Conservation (phyloP, 2,113 vertebrate genomes). For the Cricetomys ansorgei region DNA sequence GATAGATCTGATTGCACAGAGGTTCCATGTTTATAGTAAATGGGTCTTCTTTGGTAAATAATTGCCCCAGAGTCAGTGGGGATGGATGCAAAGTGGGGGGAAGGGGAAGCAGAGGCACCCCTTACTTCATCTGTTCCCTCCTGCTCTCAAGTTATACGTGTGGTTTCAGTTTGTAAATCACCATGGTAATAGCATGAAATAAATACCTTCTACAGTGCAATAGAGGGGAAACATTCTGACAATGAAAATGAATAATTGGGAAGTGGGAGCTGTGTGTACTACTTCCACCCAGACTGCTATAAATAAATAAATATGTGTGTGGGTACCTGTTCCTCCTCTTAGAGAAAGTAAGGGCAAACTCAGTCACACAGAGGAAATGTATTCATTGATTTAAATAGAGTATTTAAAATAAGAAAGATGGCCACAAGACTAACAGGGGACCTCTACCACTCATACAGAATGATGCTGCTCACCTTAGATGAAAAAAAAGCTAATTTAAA, state of each 20-base stretch:
- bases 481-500: conserved; percentile 26
- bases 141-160: conserved; percentile 9
- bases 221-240: conserved; percentile 28
- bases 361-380: background rate
- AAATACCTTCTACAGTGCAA: conserved; percentile 70
- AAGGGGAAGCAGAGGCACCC: background rate
- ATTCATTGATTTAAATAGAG: conserved; percentile 40
- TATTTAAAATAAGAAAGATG: conserved; percentile 49
- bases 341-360: background rate
- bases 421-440: background rate
- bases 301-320: conserved; percentile 57
- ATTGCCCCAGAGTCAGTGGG: background rate
- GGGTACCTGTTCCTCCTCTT: background rate
- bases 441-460: background rate
- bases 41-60: background rate
- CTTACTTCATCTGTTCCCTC: background rate
- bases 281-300: conserved; percentile 20
- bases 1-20: background rate
- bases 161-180: conserved; percentile 64
- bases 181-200: conserved; percentile 59
- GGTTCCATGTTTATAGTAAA: background rate
- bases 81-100: background rate
- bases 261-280: background rate
- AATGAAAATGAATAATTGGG: conserved; percentile 63
- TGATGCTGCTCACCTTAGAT: background rate